Conservation (phyloP, 2,888 invertebrate genomes). For the Achlya flavicornis region DNA sequence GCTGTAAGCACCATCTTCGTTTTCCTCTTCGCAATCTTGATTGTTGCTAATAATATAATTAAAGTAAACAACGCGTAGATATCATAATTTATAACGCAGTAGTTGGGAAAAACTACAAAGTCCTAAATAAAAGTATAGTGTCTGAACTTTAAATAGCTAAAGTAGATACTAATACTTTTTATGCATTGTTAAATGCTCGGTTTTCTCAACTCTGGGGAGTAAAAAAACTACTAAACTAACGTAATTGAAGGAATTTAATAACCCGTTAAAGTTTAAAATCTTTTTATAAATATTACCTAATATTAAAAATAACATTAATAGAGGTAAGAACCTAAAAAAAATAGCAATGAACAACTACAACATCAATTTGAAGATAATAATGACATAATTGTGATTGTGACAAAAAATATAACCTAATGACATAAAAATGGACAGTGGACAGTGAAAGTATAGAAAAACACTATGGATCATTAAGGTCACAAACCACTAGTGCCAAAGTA, state of each 20-base stretch:
- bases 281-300: too few relatives aligned
- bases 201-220: too few relatives aligned
- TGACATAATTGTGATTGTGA: constrained; percentile 39
- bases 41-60: neutral
- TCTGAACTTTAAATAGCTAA: too few relatives aligned
- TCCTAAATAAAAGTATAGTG: too few relatives aligned
- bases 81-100: neutral
- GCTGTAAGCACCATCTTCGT: neutral
- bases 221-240: too few relatives aligned
- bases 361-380: constrained; percentile 22
- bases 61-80: neutral
- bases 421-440: constrained; percentile 41
- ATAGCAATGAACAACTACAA: constrained; percentile 17
- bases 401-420: constrained; percentile 38
- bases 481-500: constrained; percentile 34
- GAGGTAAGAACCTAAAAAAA: constrained; percentile 17
- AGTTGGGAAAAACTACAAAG: too few relatives aligned
- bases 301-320: too few relatives aligned
- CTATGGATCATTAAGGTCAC: constrained; percentile 28
- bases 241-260: too few relatives aligned
- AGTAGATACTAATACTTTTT: too few relatives aligned
- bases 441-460: constrained; percentile 29
- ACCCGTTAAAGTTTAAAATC: too few relatives aligned
- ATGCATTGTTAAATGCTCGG: too few relatives aligned
- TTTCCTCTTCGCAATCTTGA: neutral